Base-by-base conservation (phyloP, 2,113 vertebrate species). In the Hemiprocne comata region DNA sequence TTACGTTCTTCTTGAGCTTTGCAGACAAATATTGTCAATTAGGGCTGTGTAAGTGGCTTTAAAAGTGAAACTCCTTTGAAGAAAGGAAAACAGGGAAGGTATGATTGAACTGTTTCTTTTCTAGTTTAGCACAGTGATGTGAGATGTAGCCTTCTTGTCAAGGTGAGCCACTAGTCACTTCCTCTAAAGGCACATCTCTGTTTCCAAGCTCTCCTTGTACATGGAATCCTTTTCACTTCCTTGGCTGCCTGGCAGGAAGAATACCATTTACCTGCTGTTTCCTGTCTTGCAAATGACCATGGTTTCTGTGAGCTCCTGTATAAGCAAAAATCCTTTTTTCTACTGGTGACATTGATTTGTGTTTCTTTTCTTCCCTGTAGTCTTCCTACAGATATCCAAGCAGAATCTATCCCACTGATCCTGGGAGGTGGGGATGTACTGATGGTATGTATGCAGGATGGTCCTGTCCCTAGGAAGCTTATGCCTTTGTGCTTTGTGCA, bases 381-480 rank as follows among this genome's bases (percentile, higher is more conserved):
- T 64, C 98, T 99, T 17, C 99, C 99, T 24, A 99, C 99, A 20
- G 99, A 99, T 97, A 99, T 99, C 95, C 99, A 99, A 95, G 98
- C 99, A 36, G 99, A 99, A 91, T 99, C 99, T 7, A 98, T 99
- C 64, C 99, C 99, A 0, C 53, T 99, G 80, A 99, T 99, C 87
- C 98, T 99, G 7, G 99, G 99, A 94, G 99, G 99, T 87, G 99
- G 99, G 58, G 99, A 99, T 88, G 99, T 99, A 2, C 99, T 99
- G 3, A 99, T 99, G 99, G 99, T 99, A 96, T 55, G 99, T 99
- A 90, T 89, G 96, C 78, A 79, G 36, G 6, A 29, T 36, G 65
- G 26, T 12, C 14, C 12, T 75, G 0, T 55, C 87, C 14, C 7
- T 69, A 61, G 15, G 31, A 80, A 60, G 33, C 13, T 2, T 69